These are phyloP conservation scores for Phyllostomus hastatus DNA, from an alignment of 2,113 vertebrate genomes.

Conservation along the genomic window DNA sequence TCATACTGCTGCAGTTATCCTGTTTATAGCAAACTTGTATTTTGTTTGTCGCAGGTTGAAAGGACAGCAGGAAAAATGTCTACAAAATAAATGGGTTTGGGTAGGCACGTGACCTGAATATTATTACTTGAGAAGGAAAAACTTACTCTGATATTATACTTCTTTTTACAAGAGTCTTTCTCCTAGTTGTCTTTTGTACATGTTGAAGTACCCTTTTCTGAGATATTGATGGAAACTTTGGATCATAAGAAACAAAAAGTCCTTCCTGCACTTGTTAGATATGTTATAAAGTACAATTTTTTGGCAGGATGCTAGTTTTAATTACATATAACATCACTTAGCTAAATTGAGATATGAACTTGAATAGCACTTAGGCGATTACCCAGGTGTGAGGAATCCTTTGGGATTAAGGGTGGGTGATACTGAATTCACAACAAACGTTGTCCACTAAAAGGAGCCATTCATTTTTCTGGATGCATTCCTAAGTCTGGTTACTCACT, in stretches of 20 bases:
- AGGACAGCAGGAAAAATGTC: constrained; percentile 39
- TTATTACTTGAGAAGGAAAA: constrained; percentile 63
- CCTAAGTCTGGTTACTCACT: constrained; percentile 46
- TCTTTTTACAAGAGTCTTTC: constrained; percentile 73
- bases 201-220: constrained; percentile 60
- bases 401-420: constrained; percentile 50
- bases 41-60: constrained; percentile 51
- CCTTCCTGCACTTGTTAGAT: constrained; percentile 72
- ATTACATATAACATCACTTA: constrained; percentile 58
- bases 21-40: not conserved
- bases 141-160: constrained; percentile 57
- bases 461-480: constrained; percentile 32
- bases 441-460: constrained; percentile 48
- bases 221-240: constrained; percentile 74
- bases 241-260: constrained; percentile 70
- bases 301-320: constrained; percentile 67
- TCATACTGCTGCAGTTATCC: not conserved
- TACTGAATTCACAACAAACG: constrained; percentile 58
- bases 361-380: constrained; percentile 71
- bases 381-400: constrained; percentile 57
- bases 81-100: constrained; percentile 66
- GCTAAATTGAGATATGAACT: constrained; percentile 65
- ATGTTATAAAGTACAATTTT: constrained; percentile 74
- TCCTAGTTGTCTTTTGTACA: constrained; percentile 62
- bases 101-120: constrained; percentile 54